These are phyloP conservation scores for Xanthia icteritia DNA, from an alignment of 2,888 invertebrate genomes.

Conservation along the genomic window DNA sequence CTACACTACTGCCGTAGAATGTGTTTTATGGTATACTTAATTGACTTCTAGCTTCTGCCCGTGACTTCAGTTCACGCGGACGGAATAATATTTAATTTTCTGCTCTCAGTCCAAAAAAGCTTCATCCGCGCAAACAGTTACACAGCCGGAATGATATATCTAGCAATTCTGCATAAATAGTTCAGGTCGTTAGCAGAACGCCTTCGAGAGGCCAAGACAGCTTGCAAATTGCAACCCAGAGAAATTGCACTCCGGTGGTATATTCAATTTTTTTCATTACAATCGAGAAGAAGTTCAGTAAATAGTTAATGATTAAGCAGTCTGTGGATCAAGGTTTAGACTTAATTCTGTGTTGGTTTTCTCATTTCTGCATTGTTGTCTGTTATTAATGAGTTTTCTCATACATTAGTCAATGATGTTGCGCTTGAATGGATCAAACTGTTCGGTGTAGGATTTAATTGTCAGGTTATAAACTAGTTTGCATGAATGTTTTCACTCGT, in stretches of 20 bases:
- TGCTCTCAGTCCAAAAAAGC: neutral
- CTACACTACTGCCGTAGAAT: neutral
- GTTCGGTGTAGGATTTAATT: neutral
- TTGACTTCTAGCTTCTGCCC: neutral
- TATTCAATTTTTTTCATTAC: conserved; percentile 31
- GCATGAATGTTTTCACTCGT: neutral
- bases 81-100: neutral
- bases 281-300: neutral
- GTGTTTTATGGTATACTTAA: neutral
- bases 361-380: neutral
- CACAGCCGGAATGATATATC: conserved; percentile 18
- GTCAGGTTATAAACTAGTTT: neutral
- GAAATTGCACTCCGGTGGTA: conserved; percentile 25
- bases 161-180: conserved; percentile 38
- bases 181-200: conserved; percentile 39
- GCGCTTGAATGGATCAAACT: neutral
- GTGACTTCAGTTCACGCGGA: no score
- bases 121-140: conserved; percentile 25
- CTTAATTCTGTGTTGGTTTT: conserved; percentile 10
- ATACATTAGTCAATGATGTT: neutral
- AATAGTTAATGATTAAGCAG: conserved; percentile 14
- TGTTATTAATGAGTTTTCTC: conserved; percentile 26
- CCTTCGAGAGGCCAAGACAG: conserved; percentile 9
- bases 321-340: neutral
- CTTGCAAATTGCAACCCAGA: conserved; percentile 37